Base-by-base conservation (phyloP, 2,888 invertebrate genomes). In the Pterobdella sp. region DNA sequence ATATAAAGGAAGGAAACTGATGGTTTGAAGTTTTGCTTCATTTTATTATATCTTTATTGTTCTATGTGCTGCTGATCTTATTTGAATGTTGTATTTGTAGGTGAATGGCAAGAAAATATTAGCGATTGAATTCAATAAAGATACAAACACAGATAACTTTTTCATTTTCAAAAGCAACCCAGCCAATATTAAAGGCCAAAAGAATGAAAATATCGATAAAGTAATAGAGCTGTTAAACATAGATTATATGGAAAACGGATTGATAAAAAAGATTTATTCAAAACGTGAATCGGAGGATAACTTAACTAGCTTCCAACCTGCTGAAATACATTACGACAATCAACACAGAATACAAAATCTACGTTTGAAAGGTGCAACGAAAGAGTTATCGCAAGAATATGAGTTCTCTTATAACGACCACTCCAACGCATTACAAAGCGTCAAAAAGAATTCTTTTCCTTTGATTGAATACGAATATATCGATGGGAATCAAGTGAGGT, bases 71-170 rank as follows among this genome's bases (percentile, higher is more conserved):
- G n/a, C n/a, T n/a, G n/a, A n/a, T 42, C 42, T 42, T 7, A 42
- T 26, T 56, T 18, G 4, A 56, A 14, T 26, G 18, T 56, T 56
- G 18, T 56, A 22, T 56, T 56, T 22, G 18, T 14, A 56, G 60
- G 60, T 56, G 60, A 56, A 56, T 56, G 60, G n/a, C 4, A 22
- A n/a, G 26, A 7, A 4, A 3, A 3, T 56, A 22, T 3, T 56
- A 26, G 60, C n/a, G 60, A 56, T 56, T 56, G 60, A 56, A 56
- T 56, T 26, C 60, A n/a, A 56, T 26, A 56, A n/a, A 56, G n/a
- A 26, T 26, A 56, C 18, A n/a, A 26, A 56, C 26, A 26, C 14
- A 7, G 60, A 56, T 26, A 56, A 22, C 4, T 4, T 56, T n/a
- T 56, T 18, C n/a, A 22, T 56, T n/a, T 18, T 56, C 4, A n/a